Base-by-base conservation (phyloP, 2,797 vertebrate species). In the Notoglanidium macrostoma region DNA sequence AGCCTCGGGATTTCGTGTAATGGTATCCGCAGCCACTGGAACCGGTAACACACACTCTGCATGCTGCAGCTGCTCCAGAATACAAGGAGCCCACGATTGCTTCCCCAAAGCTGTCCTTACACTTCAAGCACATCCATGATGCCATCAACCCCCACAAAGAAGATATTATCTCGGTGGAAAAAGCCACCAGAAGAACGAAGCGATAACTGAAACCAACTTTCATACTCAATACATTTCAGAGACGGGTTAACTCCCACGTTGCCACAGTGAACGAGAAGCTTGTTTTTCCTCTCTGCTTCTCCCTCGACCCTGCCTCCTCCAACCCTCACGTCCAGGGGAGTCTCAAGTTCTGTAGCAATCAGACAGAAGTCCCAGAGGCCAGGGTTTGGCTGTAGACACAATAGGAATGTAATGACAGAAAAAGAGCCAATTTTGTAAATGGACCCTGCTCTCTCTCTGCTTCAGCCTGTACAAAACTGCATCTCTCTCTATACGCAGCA, bases 401-500 rank as follows among this genome's bases (percentile, higher is more conserved):
- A 89, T 89, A 89, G 88, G 57, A 91, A 88, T 88, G 82, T 90
- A 91, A 91, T 91, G 90, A 90, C 87, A 90, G 77, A 90, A 87
- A 89, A 91, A 87, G 90, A 92, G 86, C 35, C 88, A 85, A 88
- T 91, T 92, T 92, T 90, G 85, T 72, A 91, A 90, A 91, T 89
- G 85, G 87, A 86, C 79, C 88, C 51, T 14, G 90, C 85, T 89
- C 87, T 90, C 67, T 85, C 85, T 49, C 88, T 85, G 40, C 55
- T 88, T 91, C 46, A 65, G 86, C 87, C 88, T 84, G 83, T 87
- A 87, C 57, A 80, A 88, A 91, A 91, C 85, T 87, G 35, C 78
- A 74, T 92, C 91, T 86, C 89, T 78, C 29, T 78, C 29, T 91
- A 89, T 87, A 90, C 91, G 87, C 92, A 92, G 92, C 92, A 93